A percentile compares a stretch with the other conserved stretches of the same genome.
Evolutionary conservation across 2,888 invertebrate genomes (phyloP).

Genomic region (Stenodema calcarata): DNA sequence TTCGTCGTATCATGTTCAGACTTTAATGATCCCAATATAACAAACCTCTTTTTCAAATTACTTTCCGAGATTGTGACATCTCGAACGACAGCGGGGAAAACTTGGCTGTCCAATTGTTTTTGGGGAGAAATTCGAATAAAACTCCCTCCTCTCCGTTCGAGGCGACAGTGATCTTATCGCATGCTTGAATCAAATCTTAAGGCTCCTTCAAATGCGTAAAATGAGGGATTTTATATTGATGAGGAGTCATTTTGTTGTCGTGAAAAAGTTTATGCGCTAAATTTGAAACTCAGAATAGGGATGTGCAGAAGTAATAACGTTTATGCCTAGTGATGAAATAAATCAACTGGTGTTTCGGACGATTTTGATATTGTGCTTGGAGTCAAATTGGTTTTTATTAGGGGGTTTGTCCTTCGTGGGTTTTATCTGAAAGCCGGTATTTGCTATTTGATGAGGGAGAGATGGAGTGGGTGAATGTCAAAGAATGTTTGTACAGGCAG

Average conservation of each 20-base stretch:
- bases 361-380: too few relatives aligned
- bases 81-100: not conserved
- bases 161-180: not conserved
- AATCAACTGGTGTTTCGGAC: too few relatives aligned
- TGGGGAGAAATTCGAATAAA: not conserved
- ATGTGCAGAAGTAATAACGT: not conserved
- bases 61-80: not conserved
- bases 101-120: not conserved
- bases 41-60: not conserved
- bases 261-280: not conserved
- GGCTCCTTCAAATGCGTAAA: not conserved
- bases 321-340: too few relatives aligned
- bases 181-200: not conserved
- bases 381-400: too few relatives aligned
- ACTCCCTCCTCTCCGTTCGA: not conserved
- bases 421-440: too few relatives aligned
- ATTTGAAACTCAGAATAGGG: not conserved
- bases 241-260: not conserved
- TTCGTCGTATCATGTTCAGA: conserved; percentile 15
- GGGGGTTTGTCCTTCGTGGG: too few relatives aligned
- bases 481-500: too few relatives aligned
- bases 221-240: not conserved
- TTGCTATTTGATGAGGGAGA: too few relatives aligned
- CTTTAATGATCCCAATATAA: conserved; percentile 6
- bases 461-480: too few relatives aligned